Evolutionary conservation across 2,797 vertebrate genomes (phyloP).

Genomic region (Parauchenoglanis ngamensis): DNA sequence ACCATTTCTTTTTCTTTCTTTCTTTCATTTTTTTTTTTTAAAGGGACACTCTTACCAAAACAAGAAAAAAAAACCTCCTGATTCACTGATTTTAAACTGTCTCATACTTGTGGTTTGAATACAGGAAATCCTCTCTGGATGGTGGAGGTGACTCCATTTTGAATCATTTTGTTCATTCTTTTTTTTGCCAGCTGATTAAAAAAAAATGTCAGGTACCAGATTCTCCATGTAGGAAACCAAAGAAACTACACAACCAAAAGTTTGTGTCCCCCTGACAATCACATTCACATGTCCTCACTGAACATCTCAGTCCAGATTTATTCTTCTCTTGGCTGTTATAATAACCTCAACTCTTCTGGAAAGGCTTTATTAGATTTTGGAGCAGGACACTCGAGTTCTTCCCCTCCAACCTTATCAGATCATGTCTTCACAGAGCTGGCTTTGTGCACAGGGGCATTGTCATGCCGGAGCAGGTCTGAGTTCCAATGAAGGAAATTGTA

Average conservation of each 20-base stretch:
- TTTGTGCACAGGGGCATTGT: background rate
- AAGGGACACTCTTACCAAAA: background rate
- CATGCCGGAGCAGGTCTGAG: background rate
- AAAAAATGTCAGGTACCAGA: too few relatives aligned
- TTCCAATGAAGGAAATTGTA: background rate
- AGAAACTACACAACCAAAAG: too few relatives aligned
- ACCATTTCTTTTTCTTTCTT: background rate
- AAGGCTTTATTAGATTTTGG: background rate
- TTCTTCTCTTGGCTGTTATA: too few relatives aligned
- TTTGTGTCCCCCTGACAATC: background rate
- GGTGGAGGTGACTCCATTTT: background rate
- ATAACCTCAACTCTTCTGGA: background rate
- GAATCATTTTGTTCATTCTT: background rate
- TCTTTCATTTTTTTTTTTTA: background rate
- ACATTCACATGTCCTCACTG: too few relatives aligned
- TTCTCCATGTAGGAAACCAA: too few relatives aligned
- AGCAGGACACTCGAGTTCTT: background rate
- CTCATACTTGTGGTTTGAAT: background rate
- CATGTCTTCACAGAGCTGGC: background rate
- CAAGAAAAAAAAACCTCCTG: background rate
- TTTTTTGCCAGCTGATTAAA: background rate
- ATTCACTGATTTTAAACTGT: background rate
- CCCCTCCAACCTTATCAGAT: background rate
- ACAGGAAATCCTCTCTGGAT: background rate
- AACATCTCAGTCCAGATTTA: background rate